Conservation (phyloP, 1,140 invertebrate species). For the Calliphora vicina region DNA sequence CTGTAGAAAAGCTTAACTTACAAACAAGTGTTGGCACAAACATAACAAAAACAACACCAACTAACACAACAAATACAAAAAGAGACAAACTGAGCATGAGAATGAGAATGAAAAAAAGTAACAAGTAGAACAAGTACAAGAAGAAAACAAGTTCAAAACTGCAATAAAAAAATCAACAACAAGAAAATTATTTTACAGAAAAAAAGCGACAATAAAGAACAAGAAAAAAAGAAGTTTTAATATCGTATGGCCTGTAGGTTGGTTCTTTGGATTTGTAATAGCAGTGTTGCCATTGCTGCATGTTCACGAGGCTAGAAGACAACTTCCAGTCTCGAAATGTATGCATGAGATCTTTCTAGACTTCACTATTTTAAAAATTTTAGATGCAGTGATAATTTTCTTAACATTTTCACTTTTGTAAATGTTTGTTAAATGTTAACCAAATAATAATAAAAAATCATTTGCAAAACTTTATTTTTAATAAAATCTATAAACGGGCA, state of each 20-base stretch:
- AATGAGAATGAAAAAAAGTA: slow-evolving; percentile 16
- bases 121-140: slow-evolving; percentile 33
- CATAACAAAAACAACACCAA: not conserved
- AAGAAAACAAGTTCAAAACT: slow-evolving; percentile 34
- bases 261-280: not conserved
- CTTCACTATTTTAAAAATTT: too few species aligned
- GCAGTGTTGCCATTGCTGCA: too few species aligned
- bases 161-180: slow-evolving; percentile 21
- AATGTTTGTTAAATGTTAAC: too few species aligned
- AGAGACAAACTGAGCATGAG: not conserved
- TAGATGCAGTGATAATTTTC: too few species aligned
- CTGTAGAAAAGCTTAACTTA: not conserved
- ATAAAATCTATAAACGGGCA: too few species aligned
- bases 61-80: not conserved
- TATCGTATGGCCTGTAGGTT: slow-evolving; percentile 24
- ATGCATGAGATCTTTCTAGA: too few species aligned
- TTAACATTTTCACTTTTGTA: too few species aligned
- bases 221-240: slow-evolving; percentile 14
- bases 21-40: slow-evolving; percentile 22
- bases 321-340: too few species aligned
- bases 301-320: too few species aligned
- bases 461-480: too few species aligned
- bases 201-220: not conserved
- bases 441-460: too few species aligned
- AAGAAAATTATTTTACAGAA: not conserved